Base-by-base conservation (phyloP, 2,113 vertebrate species). In the Scolopax mira region DNA sequence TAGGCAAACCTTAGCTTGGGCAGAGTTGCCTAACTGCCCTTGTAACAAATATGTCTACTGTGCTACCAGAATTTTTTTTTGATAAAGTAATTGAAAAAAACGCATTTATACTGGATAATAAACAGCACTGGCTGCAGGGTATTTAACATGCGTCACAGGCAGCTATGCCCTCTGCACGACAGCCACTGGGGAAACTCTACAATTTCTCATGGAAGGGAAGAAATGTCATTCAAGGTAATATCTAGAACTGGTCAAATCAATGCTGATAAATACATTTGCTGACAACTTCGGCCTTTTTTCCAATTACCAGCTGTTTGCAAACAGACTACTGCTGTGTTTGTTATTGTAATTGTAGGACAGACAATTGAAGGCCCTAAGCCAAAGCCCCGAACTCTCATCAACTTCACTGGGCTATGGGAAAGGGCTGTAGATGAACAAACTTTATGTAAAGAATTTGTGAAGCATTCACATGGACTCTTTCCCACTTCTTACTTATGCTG, bases 251-350 rank as follows among this genome's bases (percentile, higher is more conserved):
- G 71, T 94, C 58, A 93, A 81, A 88, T 90, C 87, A 82, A 78
- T 65, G 44, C 72, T 78, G 89, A 94, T 71, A 95, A 95, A 93
- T 70, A 91, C 73, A 72, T 84, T 79, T 82, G 46, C 72, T 94
- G 79, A 93, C 86, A 94, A 61, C 71, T 93, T 88, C 85, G 87
- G 83, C 27, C 64, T 44, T 91, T 95, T 96, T 93, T 71, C 80
- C 83, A 94, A 88, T 95, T 95, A 95, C 85, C 80, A 96, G 91
- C 88, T 96, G 86, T 95, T 94, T 95, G 83, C 91, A 95, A 86
- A 88, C 61, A 93, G 85, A 84, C 91, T 91, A 60, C 88, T 92
- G 84, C 90, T 90, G 80, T 85, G 65, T 90, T 95, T 94, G 79
- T 80, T 94, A 88, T 94, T 91, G 54, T 95, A 93, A 90, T 13